A percentile compares a stretch with the other conserved stretches of the same genome.
phyloP scores from a whole-genome alignment of 2,888 invertebrate species.

The Copidosoma aretas region DNA sequence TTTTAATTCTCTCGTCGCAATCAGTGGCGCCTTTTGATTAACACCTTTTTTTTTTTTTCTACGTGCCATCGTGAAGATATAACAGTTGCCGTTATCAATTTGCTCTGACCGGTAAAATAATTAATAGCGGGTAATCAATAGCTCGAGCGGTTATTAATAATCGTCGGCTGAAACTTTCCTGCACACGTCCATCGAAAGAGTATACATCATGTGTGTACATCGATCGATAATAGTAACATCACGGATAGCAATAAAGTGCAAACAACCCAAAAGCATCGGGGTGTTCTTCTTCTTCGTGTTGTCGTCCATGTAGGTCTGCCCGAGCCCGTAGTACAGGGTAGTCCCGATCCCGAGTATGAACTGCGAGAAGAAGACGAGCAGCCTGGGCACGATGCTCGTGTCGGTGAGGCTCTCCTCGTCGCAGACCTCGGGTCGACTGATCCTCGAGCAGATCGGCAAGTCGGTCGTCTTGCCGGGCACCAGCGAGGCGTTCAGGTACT shows the following conservation, averaged over 20 bases:
- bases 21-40: too few species aligned
- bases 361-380: constrained; percentile 72
- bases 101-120: too few species aligned
- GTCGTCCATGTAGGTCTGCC: constrained; percentile 74
- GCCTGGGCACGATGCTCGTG: constrained; percentile 64
- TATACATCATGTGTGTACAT: too few species aligned
- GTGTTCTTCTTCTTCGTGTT: constrained; percentile 72
- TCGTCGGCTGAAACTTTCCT: neutral
- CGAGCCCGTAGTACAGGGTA: constrained; percentile 71
- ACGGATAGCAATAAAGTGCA: neutral
- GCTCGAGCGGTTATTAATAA: too few species aligned
- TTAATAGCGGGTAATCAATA: too few species aligned
- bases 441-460: constrained; percentile 53
- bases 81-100: too few species aligned
- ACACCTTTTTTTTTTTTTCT: too few species aligned
- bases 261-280: constrained; percentile 68
- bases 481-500: constrained; percentile 57
- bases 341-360: constrained; percentile 74
- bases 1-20: too few species aligned
- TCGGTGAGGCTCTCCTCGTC: constrained; percentile 60
- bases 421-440: constrained; percentile 58
- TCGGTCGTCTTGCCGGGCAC: constrained; percentile 40
- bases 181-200: neutral
- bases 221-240: neutral
- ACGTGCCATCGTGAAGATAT: too few species aligned